Evolutionary conservation across 2,888 invertebrate species (phyloP), one percentile per base, ranked within the genome.

Genomic region (Chrysomela aeneicollis): DNA sequence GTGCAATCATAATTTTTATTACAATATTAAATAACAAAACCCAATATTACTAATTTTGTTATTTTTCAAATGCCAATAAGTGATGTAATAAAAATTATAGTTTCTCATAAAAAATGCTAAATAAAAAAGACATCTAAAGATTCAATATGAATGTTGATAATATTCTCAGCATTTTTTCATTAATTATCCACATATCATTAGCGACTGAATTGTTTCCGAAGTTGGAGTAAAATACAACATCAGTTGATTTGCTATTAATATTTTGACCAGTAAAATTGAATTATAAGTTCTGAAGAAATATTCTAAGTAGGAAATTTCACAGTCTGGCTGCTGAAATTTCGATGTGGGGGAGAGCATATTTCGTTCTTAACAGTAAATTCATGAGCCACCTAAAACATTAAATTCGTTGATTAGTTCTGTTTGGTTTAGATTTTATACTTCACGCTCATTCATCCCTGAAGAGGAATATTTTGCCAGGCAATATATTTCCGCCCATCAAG

Each of bases 331-430:
- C 42, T 42, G 42, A 42, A 15, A 42, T 42, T 42, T 42, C 15
- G 42, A 42, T 42, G 42, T 15, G 15, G 42, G 42, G 42, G 6
- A 10, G 35, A 15, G 42, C 42, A 4, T 42, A 42, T 42, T 42
- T 42, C 42, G n/a, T 42, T 42, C 42, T n/a, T n/a, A 15, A 15
- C n/a, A 42, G 42, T 15, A 15, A 42, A 15, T n/a, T 15, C 42
- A 42, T 42, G 42, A 42, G 42, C 42, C 42, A 42, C 42, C 42
- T 42, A 42, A 42, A 42, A 42, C 42, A 42, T 42, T n/a, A 42
- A 42, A 15, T 15, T 42, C 12, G 42, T 42, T 42, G 42, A 42
- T 42, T 42, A 42, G 42, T 42, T 42, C 42, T 42, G 42, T 15
- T 42, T 42, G 42, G 1, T 35, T 35, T 10, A 4, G 32, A 35